Evolutionary conservation across 2,888 invertebrate species (phyloP).

Genomic region (Caenorhabditis angaria): DNA sequence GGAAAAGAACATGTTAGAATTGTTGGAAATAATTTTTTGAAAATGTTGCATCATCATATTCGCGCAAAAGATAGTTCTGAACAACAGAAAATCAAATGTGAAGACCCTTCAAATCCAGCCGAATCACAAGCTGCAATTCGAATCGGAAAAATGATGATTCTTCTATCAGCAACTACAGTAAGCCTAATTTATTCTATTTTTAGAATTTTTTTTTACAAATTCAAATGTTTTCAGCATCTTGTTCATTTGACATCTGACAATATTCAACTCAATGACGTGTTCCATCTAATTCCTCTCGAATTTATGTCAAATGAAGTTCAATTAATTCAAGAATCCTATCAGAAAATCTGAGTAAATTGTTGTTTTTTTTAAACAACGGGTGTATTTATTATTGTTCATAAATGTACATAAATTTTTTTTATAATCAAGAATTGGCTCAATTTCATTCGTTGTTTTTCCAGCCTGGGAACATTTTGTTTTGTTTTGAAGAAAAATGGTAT

Average conservation of each 20-base stretch:
- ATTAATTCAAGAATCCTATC: conserved; percentile 31
- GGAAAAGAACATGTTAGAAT: conserved; percentile 50
- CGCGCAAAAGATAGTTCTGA: conserved; percentile 40
- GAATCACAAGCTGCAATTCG: conserved; percentile 50
- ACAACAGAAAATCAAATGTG: conserved; percentile 13
- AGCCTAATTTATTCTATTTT: background rate
- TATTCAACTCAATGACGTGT: conserved; percentile 63
- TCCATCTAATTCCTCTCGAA: conserved; percentile 49
- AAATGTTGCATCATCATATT: conserved; percentile 54
- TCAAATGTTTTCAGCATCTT: conserved; percentile 57
- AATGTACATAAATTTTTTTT: background rate
- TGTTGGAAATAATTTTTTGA: conserved; percentile 44
- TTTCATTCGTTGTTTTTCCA: too few relatives aligned
- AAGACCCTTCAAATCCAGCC: conserved; percentile 6
- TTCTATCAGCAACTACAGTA: conserved; percentile 66
- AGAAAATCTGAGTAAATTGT: conserved; percentile 17
- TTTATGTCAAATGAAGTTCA: conserved; percentile 34
- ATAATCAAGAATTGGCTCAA: background rate
- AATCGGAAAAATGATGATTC: conserved; percentile 60
- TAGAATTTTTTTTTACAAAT: background rate
- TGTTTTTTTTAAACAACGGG: background rate
- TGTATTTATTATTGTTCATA: background rate
- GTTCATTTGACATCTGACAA: conserved; percentile 64
- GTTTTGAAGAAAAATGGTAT: conserved; percentile 5
- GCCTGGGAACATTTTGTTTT: background rate